Base-by-base conservation (phyloP, 2,797 vertebrate species). In the Austrolebias charrua region DNA sequence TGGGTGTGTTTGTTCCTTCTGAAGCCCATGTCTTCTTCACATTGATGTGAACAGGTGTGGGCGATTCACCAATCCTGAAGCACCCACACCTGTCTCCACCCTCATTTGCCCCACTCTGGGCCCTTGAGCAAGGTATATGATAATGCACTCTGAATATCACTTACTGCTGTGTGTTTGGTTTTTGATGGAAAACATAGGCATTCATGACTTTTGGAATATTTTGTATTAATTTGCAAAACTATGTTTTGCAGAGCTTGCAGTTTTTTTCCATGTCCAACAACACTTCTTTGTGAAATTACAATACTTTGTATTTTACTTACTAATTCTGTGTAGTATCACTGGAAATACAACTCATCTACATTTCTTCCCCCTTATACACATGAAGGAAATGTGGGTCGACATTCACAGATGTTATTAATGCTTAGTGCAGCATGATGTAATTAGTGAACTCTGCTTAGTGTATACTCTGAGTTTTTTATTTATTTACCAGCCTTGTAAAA, bases 371-470 rank as follows among this genome's bases (percentile, higher is more conserved):
- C 20, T 16, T 43, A n/a, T 45, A 18, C 51, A 46, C 48, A 62
- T 38, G 40, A 63, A 71, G 49, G 63, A 68, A 52, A 67, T 59
- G 48, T 70, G 55, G 73, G 73, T 83, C 75, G 80, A 42, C 43
- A 66, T 50, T 43, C 58, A 76, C 78, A 81, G 80, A 79, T 82
- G 83, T 70, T 63, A 71, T 47, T 55, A 75, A 77, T 75, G 74
- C 60, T 61, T 18, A 75, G 31, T 76, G 69, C 69, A 77, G 69
- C 79, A 44, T 69, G 48, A 70, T 51, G 67, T 47, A 75, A 53
- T 51, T 29, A 20, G 57, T 62, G n/a, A n/a, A n/a, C 24, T 66
- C 43, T 61, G n/a, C 29, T 60, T n/a, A 40, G 38, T 56, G 44
- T 24, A 3, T 47, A 59, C 35, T 11, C 49, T 18, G 6, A 18